phyloP scores from a whole-genome alignment of 2,888 invertebrate genomes.

The Odontothrips loti region DNA sequence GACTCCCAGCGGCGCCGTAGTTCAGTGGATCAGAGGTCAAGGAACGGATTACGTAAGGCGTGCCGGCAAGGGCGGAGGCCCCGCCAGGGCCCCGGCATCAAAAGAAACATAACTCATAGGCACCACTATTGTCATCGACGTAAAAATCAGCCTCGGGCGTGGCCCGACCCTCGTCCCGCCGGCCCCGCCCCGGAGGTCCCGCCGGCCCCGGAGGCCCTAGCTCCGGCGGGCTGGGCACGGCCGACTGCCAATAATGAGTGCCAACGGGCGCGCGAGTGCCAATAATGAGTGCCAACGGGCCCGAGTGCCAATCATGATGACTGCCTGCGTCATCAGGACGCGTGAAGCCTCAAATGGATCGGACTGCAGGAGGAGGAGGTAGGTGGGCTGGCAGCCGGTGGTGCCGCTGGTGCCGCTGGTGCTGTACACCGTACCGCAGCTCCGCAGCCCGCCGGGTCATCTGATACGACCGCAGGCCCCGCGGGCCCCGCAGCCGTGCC shows the following conservation, averaged over 20 bases:
- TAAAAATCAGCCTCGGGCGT: not conserved
- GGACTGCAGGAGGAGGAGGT: not conserved
- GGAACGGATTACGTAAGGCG: conserved; percentile 19
- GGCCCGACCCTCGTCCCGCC: not conserved
- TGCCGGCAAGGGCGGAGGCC: not conserved
- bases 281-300: conserved; percentile 9
- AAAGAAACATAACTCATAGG: conserved; percentile 26
- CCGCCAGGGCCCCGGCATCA: conserved; percentile 1
- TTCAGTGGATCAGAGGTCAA: conserved; percentile 24
- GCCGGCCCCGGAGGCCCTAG: too few relatives aligned
- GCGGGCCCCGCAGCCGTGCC: not conserved
- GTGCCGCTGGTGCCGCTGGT: not conserved
- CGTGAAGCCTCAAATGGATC: not conserved
- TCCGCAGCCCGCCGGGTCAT: not conserved
- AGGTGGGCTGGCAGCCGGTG: not conserved
- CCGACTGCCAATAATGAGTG: not conserved
- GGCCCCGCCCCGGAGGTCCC: too few relatives aligned
- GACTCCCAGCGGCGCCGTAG: not conserved
- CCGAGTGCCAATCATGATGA: not conserved
- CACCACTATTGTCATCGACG: conserved; percentile 24
- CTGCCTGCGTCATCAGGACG: not conserved
- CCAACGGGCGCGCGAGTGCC: not conserved
- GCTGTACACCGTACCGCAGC: not conserved
- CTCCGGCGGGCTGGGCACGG: not conserved
- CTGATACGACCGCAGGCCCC: conserved; percentile 10